These are phyloP conservation scores for Petrocephalus microphthalmus DNA, from an alignment of 2,113 vertebrate genomes.

Conservation along the genomic window DNA sequence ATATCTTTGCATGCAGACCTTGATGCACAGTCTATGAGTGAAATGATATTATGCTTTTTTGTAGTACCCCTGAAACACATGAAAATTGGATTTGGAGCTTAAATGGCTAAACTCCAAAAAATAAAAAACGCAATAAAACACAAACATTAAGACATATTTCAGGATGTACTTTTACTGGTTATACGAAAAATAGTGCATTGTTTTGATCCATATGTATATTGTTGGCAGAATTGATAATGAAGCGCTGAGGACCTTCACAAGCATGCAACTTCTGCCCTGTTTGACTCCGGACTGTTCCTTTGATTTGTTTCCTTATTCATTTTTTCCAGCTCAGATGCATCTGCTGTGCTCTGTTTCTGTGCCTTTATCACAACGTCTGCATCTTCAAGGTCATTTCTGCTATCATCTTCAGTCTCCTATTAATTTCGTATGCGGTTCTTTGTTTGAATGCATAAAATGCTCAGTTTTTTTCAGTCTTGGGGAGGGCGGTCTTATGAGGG, in stretches of 20 bases:
- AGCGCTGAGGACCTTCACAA: neutral
- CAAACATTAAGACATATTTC: slow-evolving; percentile 1
- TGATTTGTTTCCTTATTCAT: neutral
- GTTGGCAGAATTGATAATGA: neutral
- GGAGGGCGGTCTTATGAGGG: neutral
- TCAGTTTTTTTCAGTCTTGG: neutral
- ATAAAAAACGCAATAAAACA: neutral
- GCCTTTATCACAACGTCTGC: neutral
- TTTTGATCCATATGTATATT: slow-evolving; percentile 5
- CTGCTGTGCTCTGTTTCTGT: neutral
- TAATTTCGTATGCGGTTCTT: neutral
- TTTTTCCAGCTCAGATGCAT: neutral
- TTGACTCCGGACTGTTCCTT: neutral
- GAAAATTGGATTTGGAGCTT: neutral
- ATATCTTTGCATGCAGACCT: neutral
- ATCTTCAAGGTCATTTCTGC: neutral
- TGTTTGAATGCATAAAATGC: neutral
- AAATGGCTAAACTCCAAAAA: neutral
- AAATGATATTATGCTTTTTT: neutral
- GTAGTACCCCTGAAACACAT: neutral
- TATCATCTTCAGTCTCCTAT: neutral
- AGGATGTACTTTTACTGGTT: neutral
- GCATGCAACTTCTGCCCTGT: neutral
- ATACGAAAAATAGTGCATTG: slow-evolving; percentile 13
- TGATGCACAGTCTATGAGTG: neutral